Evolutionary conservation across 2,888 invertebrate species (phyloP).

Genomic region (Poecilobothrus nobilitatus): DNA sequence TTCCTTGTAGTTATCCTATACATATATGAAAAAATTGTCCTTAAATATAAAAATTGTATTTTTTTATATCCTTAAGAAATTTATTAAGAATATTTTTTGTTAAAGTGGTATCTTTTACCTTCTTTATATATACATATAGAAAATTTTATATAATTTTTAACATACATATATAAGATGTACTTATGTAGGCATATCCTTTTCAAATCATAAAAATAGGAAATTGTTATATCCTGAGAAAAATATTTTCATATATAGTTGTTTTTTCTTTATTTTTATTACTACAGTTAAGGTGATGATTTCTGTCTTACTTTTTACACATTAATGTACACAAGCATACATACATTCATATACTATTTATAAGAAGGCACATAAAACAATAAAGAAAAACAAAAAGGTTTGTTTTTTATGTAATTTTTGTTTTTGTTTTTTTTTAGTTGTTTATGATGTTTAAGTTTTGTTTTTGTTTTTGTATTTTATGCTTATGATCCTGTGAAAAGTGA

Average conservation of each 20-base stretch:
- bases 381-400: too few species aligned
- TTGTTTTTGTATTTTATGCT: too few species aligned
- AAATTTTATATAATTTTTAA: not conserved
- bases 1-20: not conserved
- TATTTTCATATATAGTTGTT: not conserved
- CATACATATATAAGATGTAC: not conserved
- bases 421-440: too few species aligned
- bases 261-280: not conserved
- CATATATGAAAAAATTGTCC: not conserved
- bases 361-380: too few species aligned
- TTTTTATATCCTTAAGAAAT: not conserved
- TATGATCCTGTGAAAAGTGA: not conserved
- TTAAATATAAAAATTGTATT: not conserved
- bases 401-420: too few species aligned
- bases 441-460: too few species aligned
- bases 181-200: not conserved
- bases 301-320: not conserved
- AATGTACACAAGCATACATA: too few species aligned
- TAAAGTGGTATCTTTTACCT: not conserved
- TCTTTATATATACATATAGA: not conserved
- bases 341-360: too few species aligned
- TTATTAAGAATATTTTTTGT: not conserved
- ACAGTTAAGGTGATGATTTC: conserved; percentile 1
- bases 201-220: not conserved
- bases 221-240: not conserved